Conservation (phyloP, 2,888 invertebrate genomes). For the Euplexia lucipara region DNA sequence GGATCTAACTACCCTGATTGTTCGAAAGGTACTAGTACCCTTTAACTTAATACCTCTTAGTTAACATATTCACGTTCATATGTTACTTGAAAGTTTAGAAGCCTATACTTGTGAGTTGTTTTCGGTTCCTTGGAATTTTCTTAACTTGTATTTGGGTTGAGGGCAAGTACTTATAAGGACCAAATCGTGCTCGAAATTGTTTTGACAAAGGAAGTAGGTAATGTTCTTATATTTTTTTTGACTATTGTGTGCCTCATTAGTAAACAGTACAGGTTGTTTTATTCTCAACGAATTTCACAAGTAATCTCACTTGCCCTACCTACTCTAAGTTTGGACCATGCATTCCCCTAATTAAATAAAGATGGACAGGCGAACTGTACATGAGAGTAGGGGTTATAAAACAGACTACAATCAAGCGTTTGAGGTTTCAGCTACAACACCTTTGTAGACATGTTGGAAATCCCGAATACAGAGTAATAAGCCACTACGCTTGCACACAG, state of each 20-base stretch:
- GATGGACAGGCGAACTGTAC: no score
- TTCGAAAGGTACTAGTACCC: conserved; percentile 49
- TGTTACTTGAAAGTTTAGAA: conserved; percentile 51
- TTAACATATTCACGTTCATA: conserved; percentile 60
- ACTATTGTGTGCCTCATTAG: not conserved
- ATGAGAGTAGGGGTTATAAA: no score
- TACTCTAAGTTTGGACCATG: not conserved
- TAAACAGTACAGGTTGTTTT: not conserved
- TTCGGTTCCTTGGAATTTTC: conserved; percentile 32
- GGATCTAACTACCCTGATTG: conserved; percentile 79
- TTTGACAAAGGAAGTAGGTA: not conserved
- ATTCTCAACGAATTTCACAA: no score
- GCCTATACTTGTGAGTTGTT: conserved; percentile 16
- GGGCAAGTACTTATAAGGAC: not conserved
- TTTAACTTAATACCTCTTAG: conserved; percentile 59
- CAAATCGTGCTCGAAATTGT: not conserved
- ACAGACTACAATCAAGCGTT: not conserved
- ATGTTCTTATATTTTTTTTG: no score
- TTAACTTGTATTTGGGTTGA: not conserved
- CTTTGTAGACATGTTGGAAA: not conserved
- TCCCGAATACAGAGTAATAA: not conserved
- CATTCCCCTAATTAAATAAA: not conserved
- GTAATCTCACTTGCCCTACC: not conserved
- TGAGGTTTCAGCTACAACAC: not conserved
- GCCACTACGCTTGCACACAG: not conserved